Percentiles rank a stretch among this genome's conserved stretches.
phyloP scores from a whole-genome alignment of 92 coral and sea anemone genomes.

The Actinostola sp. region DNA sequence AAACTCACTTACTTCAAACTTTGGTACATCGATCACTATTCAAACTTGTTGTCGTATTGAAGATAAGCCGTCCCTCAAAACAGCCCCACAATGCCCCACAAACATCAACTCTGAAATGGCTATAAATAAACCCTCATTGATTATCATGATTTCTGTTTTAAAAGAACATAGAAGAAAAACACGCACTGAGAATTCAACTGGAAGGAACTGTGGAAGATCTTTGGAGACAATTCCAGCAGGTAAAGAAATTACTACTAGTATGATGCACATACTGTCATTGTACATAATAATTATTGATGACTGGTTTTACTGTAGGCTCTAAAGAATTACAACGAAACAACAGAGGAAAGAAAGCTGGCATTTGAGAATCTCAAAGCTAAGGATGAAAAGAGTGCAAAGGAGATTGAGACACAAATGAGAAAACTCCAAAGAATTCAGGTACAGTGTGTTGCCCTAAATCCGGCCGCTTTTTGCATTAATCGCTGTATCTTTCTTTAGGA shows the following conservation, averaged over 20 bases:
- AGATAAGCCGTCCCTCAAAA: too few species aligned
- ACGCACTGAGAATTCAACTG: slow-evolving; percentile 93
- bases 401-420: slow-evolving; percentile 99
- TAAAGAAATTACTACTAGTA: slow-evolving; percentile 2
- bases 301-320: slow-evolving; percentile 60
- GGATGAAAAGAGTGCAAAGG: slow-evolving; percentile 99
- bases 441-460: background rate
- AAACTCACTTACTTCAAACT: too few species aligned
- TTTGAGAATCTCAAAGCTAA: slow-evolving; percentile 96
- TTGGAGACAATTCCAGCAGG: slow-evolving; percentile 99
- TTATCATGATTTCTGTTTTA: background rate
- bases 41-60: too few species aligned
- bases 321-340: slow-evolving; percentile 98
- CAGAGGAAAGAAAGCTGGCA: slow-evolving; percentile 96
- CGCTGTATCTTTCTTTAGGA: too few species aligned
- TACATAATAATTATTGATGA: background rate
- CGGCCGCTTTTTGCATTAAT: too few species aligned
- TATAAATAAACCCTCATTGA: too few species aligned
- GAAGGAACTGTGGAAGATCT: slow-evolving; percentile 99
- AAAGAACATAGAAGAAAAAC: slow-evolving; percentile 97
- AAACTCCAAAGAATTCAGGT: slow-evolving; percentile 99
- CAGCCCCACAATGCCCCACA: too few species aligned
- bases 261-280: background rate
- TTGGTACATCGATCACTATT: too few species aligned
- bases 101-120: too few species aligned